Percentiles rank a stretch among this genome's conserved stretches.
Conservation (phyloP, 2,113 vertebrate genomes). For the Romanogobio albipinnatus region DNA sequence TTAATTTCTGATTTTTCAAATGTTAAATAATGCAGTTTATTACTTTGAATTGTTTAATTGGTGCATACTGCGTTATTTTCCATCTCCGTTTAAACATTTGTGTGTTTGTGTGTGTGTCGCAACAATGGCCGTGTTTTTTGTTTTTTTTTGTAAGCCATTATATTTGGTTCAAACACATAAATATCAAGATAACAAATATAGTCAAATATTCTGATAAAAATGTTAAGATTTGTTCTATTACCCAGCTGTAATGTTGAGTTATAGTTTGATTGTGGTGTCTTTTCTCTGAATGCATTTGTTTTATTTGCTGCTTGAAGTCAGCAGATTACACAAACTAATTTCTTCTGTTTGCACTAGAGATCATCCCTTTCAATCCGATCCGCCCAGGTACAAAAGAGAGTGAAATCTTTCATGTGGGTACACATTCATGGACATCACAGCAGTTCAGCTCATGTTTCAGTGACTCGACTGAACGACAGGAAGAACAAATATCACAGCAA, state of each 20-base stretch:
- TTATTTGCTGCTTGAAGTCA: neutral
- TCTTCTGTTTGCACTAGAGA: constrained; percentile 35
- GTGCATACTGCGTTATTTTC: no score
- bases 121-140: neutral
- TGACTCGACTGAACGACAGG: constrained; percentile 3
- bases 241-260: neutral
- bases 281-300: neutral
- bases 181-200: no score
- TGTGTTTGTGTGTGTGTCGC: no score
- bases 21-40: no score
- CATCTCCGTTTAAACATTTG: no score
- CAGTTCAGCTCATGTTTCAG: constrained; percentile 14
- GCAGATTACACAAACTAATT: neutral
- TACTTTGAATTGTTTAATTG: no score
- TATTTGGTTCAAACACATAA: no score
- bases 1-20: no score
- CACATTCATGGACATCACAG: neutral
- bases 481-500: constrained; percentile 15
- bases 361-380: constrained; percentile 16
- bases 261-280: neutral
- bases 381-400: constrained; percentile 6
- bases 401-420: constrained; percentile 5
- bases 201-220: neutral
- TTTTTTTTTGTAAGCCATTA: no score
- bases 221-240: neutral